These are phyloP conservation scores for Anhinga rufa DNA, from an alignment of 2,113 vertebrate genomes.

Conservation along the genomic window DNA sequence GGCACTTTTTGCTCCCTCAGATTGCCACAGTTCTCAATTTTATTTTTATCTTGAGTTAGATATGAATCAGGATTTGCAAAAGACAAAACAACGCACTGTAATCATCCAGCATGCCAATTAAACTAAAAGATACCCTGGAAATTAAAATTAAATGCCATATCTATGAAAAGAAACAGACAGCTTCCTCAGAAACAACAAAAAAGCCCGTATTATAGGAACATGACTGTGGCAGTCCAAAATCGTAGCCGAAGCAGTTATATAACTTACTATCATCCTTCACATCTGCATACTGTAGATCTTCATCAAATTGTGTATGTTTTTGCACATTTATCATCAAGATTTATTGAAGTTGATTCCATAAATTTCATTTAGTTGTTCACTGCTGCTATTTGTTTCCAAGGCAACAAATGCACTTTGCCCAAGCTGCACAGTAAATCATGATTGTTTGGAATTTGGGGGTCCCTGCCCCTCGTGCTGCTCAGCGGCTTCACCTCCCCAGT, in stretches of 20 bases:
- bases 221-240: slow-evolving; percentile 2
- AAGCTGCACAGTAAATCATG: slow-evolving; percentile 42
- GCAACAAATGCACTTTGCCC: slow-evolving; percentile 70
- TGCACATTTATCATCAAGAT: slow-evolving; percentile 66
- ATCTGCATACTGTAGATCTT: slow-evolving; percentile 50
- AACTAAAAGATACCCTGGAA: slow-evolving; percentile 62
- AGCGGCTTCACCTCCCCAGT: background rate
- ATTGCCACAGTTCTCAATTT: slow-evolving; percentile 27
- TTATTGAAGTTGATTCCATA: slow-evolving; percentile 68
- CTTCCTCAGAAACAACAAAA: slow-evolving; percentile 53
- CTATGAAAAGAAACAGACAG: slow-evolving; percentile 59
- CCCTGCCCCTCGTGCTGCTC: slow-evolving; percentile 42
- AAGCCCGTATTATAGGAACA: background rate
- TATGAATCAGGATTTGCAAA: slow-evolving; percentile 52
- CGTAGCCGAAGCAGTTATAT: background rate
- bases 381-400: slow-evolving; percentile 73
- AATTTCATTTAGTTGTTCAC: slow-evolving; percentile 72
- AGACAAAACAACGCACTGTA: slow-evolving; percentile 54
- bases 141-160: slow-evolving; percentile 67
- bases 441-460: slow-evolving; percentile 54
- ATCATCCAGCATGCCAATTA: slow-evolving; percentile 59
- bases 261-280: slow-evolving; percentile 32
- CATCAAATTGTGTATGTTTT: slow-evolving; percentile 45
- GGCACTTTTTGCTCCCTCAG: background rate
- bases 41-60: slow-evolving; percentile 45